Evolutionary conservation across 2,113 vertebrate species (phyloP), one percentile per base, ranked within the genome.

Genomic region (Nerophis lumbriciformis): DNA sequence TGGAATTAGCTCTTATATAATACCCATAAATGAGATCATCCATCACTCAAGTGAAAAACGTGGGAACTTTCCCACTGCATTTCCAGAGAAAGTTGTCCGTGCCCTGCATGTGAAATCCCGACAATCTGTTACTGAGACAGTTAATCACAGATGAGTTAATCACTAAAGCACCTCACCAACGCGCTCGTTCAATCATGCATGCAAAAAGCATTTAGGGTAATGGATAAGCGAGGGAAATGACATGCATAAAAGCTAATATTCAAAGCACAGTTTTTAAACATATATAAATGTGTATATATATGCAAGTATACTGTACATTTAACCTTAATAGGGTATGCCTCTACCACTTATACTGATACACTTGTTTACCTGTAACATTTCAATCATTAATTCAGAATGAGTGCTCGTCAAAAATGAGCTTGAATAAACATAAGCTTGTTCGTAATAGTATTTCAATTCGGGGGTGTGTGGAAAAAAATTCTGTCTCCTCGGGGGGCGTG

Each of bases 31-130:
- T 72, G 66, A 68, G 36, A 65, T 56, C 47, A 71, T 75, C 49
- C 8, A 76, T 78, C 73, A 79, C 73, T 77, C 39, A 75, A 69
- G 53, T 66, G 54, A 66, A 65, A 61, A 56, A 54, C 71, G 61
- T 53, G 55, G 37, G n/a, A 77, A 69, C 61, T 72, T 66, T 42
- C 4, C 19, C 28, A 61, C 39, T 42, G 39, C 36, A 49, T 61
- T 68, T 15, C 61, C 6, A 61, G 7, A 66, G 36, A 68, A 37
- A 21, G 42, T 44, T 59, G 52, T 42, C 58, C 67, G 21, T 8
- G 4, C 12, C 53, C 13, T 37, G 15, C 51, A 11, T 48, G 44
- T 47, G 14, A 49, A 53, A 73, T 53, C 19, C 11, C 57, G 65
- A 61, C 47, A 63, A 61, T 59, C 16, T 55, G 56, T 61, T 48